Evolutionary conservation across 2,888 invertebrate species (phyloP).

Genomic region (Monoplex corrugatus): DNA sequence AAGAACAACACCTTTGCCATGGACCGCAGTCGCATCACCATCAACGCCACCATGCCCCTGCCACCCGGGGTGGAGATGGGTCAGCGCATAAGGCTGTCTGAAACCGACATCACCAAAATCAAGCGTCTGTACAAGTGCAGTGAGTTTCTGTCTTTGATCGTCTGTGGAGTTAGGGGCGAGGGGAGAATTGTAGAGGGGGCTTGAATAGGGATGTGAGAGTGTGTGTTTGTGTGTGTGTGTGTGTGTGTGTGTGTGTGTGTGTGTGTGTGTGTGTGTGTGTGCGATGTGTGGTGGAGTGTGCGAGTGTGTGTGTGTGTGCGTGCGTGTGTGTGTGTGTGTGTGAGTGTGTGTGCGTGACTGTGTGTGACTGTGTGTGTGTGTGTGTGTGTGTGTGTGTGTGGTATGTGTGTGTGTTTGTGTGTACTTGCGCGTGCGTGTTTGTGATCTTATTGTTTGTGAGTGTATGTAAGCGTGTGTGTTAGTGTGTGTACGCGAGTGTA

Average conservation of each 20-base stretch:
- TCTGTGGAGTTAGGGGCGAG: no score
- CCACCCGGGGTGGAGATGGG: constrained; percentile 77
- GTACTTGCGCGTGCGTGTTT: no score
- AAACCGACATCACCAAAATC: constrained; percentile 80
- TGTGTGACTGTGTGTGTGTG: background rate
- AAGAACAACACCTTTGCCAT: constrained; percentile 83
- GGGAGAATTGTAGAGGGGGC: no score
- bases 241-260: background rate
- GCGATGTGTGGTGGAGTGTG: background rate
- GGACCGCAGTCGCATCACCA: constrained; percentile 79
- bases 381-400: background rate
- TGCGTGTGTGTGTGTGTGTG: no score
- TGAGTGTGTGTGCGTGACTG: no score
- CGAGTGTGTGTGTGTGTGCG: background rate
- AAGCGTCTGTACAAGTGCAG: constrained; percentile 80
- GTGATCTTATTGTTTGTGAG: no score
- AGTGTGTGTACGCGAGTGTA: no score
- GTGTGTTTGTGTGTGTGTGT: background rate
- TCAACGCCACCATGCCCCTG: constrained; percentile 68
- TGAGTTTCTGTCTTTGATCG: constrained; percentile 29
- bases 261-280: background rate
- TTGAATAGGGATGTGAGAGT: no score
- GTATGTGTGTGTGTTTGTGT: background rate
- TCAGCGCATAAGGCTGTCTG: constrained; percentile 81
- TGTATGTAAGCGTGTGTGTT: no score